Percentiles rank a stretch among this genome's conserved stretches.
These are phyloP conservation scores for Hydraecia micacea DNA, from an alignment of 2,888 invertebrate genomes.

Conservation along the genomic window DNA sequence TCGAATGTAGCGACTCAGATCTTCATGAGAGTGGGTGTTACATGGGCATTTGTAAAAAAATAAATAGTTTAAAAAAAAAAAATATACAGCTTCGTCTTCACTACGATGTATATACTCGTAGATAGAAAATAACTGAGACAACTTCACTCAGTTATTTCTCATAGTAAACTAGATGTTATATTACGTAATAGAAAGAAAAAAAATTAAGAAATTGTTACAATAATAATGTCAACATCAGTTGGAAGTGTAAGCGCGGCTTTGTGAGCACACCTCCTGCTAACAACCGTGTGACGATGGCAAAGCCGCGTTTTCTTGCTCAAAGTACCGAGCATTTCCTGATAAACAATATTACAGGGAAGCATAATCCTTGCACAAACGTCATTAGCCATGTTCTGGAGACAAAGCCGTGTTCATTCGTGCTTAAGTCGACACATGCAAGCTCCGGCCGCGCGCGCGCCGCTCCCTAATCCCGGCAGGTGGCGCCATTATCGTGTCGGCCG, in stretches of 20 bases:
- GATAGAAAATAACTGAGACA: not conserved
- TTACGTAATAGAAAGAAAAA: not conserved
- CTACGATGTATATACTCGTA: no score
- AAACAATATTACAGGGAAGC: slow-evolving; percentile 14
- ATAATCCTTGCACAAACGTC: slow-evolving; percentile 58
- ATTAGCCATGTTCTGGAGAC: slow-evolving; percentile 49
- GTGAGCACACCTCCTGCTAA: not conserved
- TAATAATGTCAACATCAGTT: not conserved
- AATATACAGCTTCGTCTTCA: no score
- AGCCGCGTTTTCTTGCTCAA: not conserved
- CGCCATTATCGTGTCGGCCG: slow-evolving; percentile 22
- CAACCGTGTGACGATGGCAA: not conserved
- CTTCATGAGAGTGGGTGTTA: no score
- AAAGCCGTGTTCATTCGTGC: slow-evolving; percentile 55
- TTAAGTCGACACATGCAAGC: slow-evolving; percentile 55
- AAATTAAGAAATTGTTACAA: not conserved
- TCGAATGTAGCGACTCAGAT: no score
- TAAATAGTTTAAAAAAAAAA: no score
- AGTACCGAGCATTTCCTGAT: slow-evolving; percentile 11
- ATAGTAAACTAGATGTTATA: not conserved
- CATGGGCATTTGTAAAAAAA: no score
- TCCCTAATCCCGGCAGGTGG: slow-evolving; percentile 43
- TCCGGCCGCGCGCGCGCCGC: slow-evolving; percentile 22
- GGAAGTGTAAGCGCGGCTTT: not conserved
- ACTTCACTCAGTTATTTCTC: not conserved